A percentile compares a stretch with the other conserved stretches of the same genome.
Evolutionary conservation across 2,113 vertebrate species (phyloP).

Genomic region (Trichomycterus rosablanca): DNA sequence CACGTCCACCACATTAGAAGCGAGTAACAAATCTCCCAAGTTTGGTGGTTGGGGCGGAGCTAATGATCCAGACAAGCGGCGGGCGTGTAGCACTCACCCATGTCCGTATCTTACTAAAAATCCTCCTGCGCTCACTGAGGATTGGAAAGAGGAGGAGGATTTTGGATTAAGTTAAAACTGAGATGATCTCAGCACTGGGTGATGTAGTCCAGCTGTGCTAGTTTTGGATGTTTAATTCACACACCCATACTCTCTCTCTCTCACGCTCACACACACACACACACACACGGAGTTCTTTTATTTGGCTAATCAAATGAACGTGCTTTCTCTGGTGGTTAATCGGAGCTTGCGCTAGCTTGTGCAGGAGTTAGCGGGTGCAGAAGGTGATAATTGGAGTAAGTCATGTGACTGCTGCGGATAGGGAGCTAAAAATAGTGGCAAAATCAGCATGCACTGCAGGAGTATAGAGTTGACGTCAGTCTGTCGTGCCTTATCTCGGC

Average conservation of each 20-base stretch:
- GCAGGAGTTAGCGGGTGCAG: conserved; percentile 34
- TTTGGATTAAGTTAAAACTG: conserved; percentile 30
- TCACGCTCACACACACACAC: too few relatives aligned
- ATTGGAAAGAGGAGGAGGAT: background rate
- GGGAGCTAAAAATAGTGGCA: conserved; percentile 28
- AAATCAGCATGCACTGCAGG: conserved; percentile 1
- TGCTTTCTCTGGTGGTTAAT: conserved; percentile 38
- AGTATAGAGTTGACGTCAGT: conserved; percentile 1
- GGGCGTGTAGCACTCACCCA: background rate
- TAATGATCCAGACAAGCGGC: conserved; percentile 3
- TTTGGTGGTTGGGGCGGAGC: background rate
- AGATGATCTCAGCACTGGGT: conserved; percentile 35
- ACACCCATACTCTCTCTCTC: conserved; percentile 6
- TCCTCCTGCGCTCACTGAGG: background rate
- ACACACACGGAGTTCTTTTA: background rate
- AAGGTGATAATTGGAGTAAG: conserved; percentile 56
- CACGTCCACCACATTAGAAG: too few relatives aligned
- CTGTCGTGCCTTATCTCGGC: background rate
- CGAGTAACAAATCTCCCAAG: background rate
- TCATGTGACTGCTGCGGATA: conserved; percentile 42
- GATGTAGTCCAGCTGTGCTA: conserved; percentile 32
- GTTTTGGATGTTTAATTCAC: background rate
- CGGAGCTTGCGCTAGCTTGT: conserved; percentile 35
- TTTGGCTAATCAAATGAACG: conserved; percentile 26
- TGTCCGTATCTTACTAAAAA: background rate